A percentile compares a stretch with the other conserved stretches of the same genome.
Evolutionary conservation across 64 coral and sea anemone genomes (phyloP).

Genomic region (Dendrophyllia cribrosa): DNA sequence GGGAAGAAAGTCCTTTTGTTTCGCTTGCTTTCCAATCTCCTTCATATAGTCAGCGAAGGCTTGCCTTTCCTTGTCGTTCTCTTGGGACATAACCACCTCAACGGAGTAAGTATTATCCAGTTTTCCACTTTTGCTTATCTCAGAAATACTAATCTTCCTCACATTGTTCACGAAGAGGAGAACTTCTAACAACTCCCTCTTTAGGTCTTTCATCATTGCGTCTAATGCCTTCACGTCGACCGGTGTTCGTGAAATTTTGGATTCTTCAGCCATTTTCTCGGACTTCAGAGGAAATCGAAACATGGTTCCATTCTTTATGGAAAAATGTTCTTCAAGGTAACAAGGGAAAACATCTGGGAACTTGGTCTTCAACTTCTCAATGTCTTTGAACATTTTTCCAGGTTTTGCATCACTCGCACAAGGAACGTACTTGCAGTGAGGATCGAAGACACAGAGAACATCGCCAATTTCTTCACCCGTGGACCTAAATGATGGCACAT

Average conservation of each 20-base stretch:
- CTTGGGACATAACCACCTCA: neutral
- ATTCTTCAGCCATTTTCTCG: slow-evolving; percentile 27
- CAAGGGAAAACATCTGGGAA: slow-evolving; percentile 80
- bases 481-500: slow-evolving; percentile 79
- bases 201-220: slow-evolving; percentile 42
- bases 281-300: slow-evolving; percentile 63
- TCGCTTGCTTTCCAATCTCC: slow-evolving; percentile 17
- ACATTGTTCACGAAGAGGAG: slow-evolving; percentile 76
- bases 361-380: slow-evolving; percentile 21
- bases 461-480: slow-evolving; percentile 69
- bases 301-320: slow-evolving; percentile 62
- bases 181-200: slow-evolving; percentile 50
- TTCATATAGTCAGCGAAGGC: slow-evolving; percentile 51
- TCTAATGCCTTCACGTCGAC: neutral
- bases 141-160: slow-evolving; percentile 33
- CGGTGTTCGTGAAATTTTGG: slow-evolving; percentile 10
- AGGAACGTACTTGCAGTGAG: slow-evolving; percentile 68
- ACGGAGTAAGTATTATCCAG: neutral
- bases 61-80: slow-evolving; percentile 17
- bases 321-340: slow-evolving; percentile 52
- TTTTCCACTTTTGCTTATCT: neutral
- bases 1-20: neutral
- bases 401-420: slow-evolving; percentile 49
- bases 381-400: slow-evolving; percentile 58
- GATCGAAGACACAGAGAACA: slow-evolving; percentile 84